phyloP scores from a whole-genome alignment of 1,140 invertebrate genomes.

The Pogonomyrmex barbatus region DNA sequence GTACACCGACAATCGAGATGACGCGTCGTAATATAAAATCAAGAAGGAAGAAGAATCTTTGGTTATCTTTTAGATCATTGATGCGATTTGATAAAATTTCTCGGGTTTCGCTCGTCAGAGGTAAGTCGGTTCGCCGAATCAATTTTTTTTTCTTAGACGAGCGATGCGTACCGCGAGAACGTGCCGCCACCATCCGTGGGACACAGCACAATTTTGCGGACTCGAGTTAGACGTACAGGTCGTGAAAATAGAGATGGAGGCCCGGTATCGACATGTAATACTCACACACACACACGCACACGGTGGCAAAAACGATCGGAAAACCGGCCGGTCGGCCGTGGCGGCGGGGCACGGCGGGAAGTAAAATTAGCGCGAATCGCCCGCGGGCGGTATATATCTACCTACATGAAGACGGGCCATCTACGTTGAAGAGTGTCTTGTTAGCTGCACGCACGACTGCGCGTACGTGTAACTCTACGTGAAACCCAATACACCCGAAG shows the following conservation, averaged over 20 bases:
- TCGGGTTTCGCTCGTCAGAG: neutral
- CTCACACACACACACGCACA: neutral
- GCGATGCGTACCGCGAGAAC: neutral
- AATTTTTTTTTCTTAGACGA: slow-evolving; percentile 2
- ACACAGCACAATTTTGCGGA: neutral
- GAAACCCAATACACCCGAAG: slow-evolving; percentile 71
- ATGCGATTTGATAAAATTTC: neutral
- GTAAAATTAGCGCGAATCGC: slow-evolving; percentile 61
- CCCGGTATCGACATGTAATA: neutral
- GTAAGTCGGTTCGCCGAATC: neutral
- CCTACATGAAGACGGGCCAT: slow-evolving; percentile 60
- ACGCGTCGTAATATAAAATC: neutral
- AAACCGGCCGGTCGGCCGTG: slow-evolving; percentile 35
- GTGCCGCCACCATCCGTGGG: neutral
- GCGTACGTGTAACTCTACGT: slow-evolving; percentile 58
- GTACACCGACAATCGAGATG: neutral
- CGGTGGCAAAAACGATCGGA: slow-evolving; percentile 42
- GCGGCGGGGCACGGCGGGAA: slow-evolving; percentile 40
- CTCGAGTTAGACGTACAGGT: slow-evolving; percentile 23
- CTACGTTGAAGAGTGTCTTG: slow-evolving; percentile 55
- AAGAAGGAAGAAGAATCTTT: neutral
- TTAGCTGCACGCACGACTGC: slow-evolving; percentile 66
- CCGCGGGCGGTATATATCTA: slow-evolving; percentile 59
- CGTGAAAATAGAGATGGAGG: slow-evolving; percentile 19
- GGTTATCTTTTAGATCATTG: neutral